Conservation (phyloP, 2,113 vertebrate species). For the Eidolon helvum region DNA sequence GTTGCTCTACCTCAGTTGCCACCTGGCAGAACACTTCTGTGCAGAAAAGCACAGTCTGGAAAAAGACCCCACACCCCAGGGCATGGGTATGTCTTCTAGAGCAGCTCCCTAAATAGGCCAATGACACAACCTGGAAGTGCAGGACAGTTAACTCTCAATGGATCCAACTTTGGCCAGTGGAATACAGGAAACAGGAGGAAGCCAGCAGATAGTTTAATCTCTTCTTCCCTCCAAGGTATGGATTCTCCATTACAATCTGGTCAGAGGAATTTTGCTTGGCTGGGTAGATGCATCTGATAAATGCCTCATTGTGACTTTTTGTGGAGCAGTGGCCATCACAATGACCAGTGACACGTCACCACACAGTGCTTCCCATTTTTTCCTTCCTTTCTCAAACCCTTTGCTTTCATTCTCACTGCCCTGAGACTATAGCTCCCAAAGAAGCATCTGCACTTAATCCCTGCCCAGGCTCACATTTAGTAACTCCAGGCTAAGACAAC, state of each 20-base stretch:
- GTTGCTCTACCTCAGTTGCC: background rate
- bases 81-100: background rate
- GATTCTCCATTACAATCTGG: background rate
- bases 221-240: background rate
- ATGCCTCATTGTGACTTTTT: background rate
- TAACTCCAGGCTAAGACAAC: background rate
- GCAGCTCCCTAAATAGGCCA: background rate
- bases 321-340: background rate
- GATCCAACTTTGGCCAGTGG: background rate
- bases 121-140: background rate
- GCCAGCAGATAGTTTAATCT: background rate
- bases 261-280: background rate
- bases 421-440: background rate
- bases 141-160: background rate
- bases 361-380: accelerated
- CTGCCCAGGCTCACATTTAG: background rate
- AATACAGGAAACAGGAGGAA: background rate
- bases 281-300: background rate
- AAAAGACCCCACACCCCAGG: background rate
- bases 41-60: background rate
- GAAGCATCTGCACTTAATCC: background rate
- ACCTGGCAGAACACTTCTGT: background rate
- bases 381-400: background rate
- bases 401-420: background rate
- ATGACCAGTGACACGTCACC: background rate